These are phyloP conservation scores for Oostethus manadensis DNA, from an alignment of 2,113 vertebrate species.

Conservation along the genomic window DNA sequence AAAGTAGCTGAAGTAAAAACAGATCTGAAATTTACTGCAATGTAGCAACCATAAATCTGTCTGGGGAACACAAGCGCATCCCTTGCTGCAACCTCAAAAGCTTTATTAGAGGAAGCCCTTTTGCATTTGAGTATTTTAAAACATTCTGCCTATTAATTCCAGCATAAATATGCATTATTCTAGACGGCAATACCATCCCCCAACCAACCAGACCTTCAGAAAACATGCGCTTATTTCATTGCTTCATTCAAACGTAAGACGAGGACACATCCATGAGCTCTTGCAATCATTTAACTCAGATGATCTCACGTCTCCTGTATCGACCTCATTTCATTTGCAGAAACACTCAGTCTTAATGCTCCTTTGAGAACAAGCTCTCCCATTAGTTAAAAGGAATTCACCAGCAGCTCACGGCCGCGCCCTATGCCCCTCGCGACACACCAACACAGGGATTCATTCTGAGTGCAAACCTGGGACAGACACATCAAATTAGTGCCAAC, in stretches of 20 bases:
- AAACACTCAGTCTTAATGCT: constrained; percentile 49
- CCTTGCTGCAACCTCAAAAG: constrained; percentile 59
- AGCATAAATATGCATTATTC: constrained; percentile 68
- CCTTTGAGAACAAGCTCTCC: constrained; percentile 50
- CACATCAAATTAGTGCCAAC: constrained; percentile 33
- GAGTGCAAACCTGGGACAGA: constrained; percentile 29
- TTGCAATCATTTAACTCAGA: not conserved
- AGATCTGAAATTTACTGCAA: constrained; percentile 64
- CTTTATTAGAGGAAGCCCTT: constrained; percentile 65
- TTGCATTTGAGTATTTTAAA: constrained; percentile 61
- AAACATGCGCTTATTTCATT: constrained; percentile 54
- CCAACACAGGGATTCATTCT: constrained; percentile 28
- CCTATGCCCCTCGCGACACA: constrained; percentile 18
- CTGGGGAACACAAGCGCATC: constrained; percentile 52
- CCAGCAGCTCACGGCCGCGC: constrained; percentile 16
- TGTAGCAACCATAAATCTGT: constrained; percentile 62
- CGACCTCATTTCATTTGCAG: constrained; percentile 61
- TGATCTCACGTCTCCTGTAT: constrained; percentile 51
- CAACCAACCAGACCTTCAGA: constrained; percentile 45
- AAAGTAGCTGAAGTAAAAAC: constrained; percentile 69
- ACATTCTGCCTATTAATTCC: constrained; percentile 64
- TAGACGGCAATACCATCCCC: constrained; percentile 27
- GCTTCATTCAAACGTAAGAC: constrained; percentile 49
- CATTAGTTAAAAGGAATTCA: constrained; percentile 60
- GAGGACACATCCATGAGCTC: constrained; percentile 25